Evolutionary conservation across 2,797 vertebrate species (phyloP), one percentile per base, ranked within the genome.

Genomic region (Anguilla megastoma): DNA sequence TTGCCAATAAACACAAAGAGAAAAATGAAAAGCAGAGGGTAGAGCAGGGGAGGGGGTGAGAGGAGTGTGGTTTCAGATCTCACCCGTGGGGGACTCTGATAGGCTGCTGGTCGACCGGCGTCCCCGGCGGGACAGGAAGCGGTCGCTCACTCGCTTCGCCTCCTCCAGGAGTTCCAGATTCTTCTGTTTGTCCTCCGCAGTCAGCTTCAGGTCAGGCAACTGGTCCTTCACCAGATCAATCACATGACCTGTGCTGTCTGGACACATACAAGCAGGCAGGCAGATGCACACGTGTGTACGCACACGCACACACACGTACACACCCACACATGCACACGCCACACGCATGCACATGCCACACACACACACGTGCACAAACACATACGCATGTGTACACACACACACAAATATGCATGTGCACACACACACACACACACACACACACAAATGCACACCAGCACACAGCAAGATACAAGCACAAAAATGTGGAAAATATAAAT

Each of bases 141-240:
- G 96, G 91, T 99, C 98, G 0, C 98, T 99, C 94, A 97, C 98
- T 93, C 95, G 97, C 94, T 98, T 99, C 86, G 98, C 98, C 95
- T 99, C 97, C 93, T 99, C 98, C 60, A 99, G 95, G 83, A 99
- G 95, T 36, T 99, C 97, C 90, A 99, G 94, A 92, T 99, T 99
- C 94, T 97, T 99, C 95, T 96, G 97, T 84, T 97, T 97, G 90
- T 99, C 98, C 90, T 99, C 97, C 60, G 98, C 97, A 18, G 98
- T 98, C 89, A 99, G 97, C 94, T 95, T 96, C 91, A 97, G 93
- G 76, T 99, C 97, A 0, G 98, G 98, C 58, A 99, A 95, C 89
- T 93, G 94, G 90, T 98, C 99, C 88, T 98, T 97, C 90, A 99
- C 94, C 91, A 99, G 95, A 92, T 99, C 98, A 86, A 99, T 97